These are phyloP conservation scores for Drosophila cardini DNA, from an alignment of 1,140 invertebrate genomes.

Conservation along the genomic window DNA sequence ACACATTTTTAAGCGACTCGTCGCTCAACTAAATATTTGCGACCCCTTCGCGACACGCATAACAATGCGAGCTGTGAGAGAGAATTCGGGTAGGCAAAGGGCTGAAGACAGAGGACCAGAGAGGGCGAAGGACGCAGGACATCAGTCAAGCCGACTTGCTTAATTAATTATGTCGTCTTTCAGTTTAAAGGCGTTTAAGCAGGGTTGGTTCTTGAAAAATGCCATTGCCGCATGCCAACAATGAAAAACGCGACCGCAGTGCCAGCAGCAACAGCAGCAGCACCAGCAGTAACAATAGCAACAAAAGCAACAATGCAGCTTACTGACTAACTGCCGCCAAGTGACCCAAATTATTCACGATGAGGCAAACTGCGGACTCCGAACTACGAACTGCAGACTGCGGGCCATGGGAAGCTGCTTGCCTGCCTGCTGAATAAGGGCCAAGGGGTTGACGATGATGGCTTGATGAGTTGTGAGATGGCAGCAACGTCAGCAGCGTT, in stretches of 20 bases:
- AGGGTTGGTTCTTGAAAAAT: constrained; percentile 69
- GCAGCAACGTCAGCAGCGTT: constrained; percentile 24
- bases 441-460: constrained; percentile 35
- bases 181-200: constrained; percentile 80
- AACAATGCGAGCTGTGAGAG: constrained; percentile 53
- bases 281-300: constrained; percentile 28
- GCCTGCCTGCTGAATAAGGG: constrained; percentile 8
- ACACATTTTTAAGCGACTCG: constrained; percentile 38
- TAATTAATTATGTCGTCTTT: constrained; percentile 84
- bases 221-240: constrained; percentile 78
- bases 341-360: constrained; percentile 83
- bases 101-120: not conserved
- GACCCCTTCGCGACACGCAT: constrained; percentile 74
- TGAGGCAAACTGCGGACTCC: constrained; percentile 28
- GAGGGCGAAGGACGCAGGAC: constrained; percentile 45
- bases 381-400: constrained; percentile 5
- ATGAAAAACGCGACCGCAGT: constrained; percentile 80
- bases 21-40: constrained; percentile 66
- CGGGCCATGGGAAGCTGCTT: constrained; percentile 1
- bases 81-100: not conserved
- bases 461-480: constrained; percentile 40
- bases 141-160: constrained; percentile 77
- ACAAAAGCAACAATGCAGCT: constrained; percentile 71
- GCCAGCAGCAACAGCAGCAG: constrained; percentile 45
- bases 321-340: constrained; percentile 78